Conservation (phyloP, 2,888 invertebrate species). For the Philonicus albiceps region DNA sequence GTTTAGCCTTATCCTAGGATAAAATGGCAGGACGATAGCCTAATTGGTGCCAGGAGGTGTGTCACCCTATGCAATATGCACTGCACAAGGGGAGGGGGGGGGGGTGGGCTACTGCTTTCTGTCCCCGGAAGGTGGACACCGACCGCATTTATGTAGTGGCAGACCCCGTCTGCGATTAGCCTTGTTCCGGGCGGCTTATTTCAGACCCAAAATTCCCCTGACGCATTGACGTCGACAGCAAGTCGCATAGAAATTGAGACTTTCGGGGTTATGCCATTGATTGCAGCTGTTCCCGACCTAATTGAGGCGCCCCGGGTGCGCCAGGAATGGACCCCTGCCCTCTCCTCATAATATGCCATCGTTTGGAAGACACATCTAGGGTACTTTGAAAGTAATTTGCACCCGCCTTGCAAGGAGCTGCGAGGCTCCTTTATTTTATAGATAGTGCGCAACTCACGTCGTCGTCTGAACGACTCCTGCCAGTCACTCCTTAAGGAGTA, state of each 20-base stretch:
- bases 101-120: background rate
- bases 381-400: background rate
- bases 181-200: background rate
- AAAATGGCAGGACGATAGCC: background rate
- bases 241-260: background rate
- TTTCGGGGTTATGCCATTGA: conserved; percentile 3
- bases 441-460: background rate
- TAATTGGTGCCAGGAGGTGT: background rate
- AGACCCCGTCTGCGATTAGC: background rate
- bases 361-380: background rate
- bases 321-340: background rate
- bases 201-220: conserved; percentile 1
- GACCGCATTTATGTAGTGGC: background rate
- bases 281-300: conserved; percentile 25
- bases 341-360: background rate
- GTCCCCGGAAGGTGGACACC: background rate
- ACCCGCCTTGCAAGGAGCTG: background rate
- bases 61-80: background rate
- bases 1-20: background rate
- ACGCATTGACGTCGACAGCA: conserved; percentile 22
- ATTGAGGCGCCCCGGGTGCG: background rate
- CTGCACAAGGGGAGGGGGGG: no score
- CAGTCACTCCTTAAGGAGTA: background rate
- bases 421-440: background rate
- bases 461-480: background rate